phyloP scores from a whole-genome alignment of 1,140 invertebrate genomes.

The Tetramorium alpestre region DNA sequence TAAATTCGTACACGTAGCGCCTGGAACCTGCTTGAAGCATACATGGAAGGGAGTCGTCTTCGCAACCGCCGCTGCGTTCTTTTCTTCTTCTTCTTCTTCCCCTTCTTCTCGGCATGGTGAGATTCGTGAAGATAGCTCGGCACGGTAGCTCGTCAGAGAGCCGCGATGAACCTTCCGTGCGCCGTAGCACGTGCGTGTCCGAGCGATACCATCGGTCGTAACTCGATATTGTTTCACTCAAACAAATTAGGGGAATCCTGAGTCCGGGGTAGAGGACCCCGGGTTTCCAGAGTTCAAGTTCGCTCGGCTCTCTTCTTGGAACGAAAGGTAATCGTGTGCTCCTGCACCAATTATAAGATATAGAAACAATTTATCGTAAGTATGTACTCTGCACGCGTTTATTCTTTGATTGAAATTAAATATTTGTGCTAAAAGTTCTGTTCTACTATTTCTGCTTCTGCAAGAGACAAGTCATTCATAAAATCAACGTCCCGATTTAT shows the following conservation, averaged over 20 bases:
- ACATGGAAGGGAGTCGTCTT: constrained; percentile 63
- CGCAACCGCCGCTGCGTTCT: constrained; percentile 62
- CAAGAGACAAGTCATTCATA: not conserved
- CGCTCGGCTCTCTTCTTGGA: constrained; percentile 76
- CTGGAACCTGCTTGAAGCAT: constrained; percentile 27
- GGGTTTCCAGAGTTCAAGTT: constrained; percentile 78
- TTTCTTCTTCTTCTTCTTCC: constrained; percentile 30
- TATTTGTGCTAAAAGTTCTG: not conserved
- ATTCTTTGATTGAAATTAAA: constrained; percentile 7
- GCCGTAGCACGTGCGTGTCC: constrained; percentile 82
- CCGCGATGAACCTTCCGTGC: constrained; percentile 80
- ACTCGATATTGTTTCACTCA: constrained; percentile 85
- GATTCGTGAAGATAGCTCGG: constrained; percentile 82
- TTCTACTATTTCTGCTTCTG: not conserved
- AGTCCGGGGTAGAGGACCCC: constrained; percentile 71
- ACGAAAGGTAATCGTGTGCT: constrained; percentile 65
- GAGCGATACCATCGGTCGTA: constrained; percentile 82
- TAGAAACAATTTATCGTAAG: constrained; percentile 62
- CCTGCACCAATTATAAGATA: constrained; percentile 47
- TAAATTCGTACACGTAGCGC: constrained; percentile 54
- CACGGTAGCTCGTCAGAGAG: constrained; percentile 81
- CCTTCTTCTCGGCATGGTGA: constrained; percentile 68
- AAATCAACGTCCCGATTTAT: not conserved
- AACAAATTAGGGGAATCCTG: constrained; percentile 84
- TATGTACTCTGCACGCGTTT: constrained; percentile 11